Evolutionary conservation across 2,113 vertebrate genomes (phyloP).

Genomic region (Eonycteris spelaea): DNA sequence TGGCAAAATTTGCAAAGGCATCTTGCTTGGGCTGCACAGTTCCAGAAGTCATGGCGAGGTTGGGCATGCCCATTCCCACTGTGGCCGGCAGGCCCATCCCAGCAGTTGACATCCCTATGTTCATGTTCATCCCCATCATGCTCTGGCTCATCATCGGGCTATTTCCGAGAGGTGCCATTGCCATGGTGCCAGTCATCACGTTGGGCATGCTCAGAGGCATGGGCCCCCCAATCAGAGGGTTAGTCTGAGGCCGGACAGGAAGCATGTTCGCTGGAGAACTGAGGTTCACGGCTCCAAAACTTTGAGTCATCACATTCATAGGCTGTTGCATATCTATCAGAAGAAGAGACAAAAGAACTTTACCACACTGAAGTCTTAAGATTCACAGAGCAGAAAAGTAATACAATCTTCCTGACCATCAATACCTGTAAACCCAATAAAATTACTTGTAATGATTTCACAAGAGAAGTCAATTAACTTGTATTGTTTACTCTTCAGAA

Average conservation of each 20-base stretch:
- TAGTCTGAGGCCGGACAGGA: slow-evolving; percentile 83
- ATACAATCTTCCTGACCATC: not conserved
- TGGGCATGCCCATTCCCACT: slow-evolving; percentile 87
- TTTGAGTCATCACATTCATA: slow-evolving; percentile 90
- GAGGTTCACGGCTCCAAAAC: slow-evolving; percentile 92
- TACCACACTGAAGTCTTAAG: not conserved
- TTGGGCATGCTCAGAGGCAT: slow-evolving; percentile 85
- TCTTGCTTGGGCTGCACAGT: slow-evolving; percentile 95
- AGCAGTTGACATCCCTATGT: slow-evolving; percentile 83
- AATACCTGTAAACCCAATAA: not conserved
- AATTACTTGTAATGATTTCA: not conserved
- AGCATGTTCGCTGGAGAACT: slow-evolving; percentile 85
- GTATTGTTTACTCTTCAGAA: not conserved
- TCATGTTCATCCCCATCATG: slow-evolving; percentile 91
- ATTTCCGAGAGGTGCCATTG: slow-evolving; percentile 85
- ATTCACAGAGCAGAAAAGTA: not conserved
- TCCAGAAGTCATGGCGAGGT: slow-evolving; percentile 84
- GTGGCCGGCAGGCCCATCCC: slow-evolving; percentile 88
- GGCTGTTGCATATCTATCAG: slow-evolving; percentile 87
- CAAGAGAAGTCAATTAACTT: not conserved
- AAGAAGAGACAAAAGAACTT: slow-evolving; percentile 33
- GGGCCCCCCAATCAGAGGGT: slow-evolving; percentile 86
- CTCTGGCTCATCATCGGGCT: slow-evolving; percentile 86
- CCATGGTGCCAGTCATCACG: slow-evolving; percentile 89
- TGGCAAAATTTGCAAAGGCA: slow-evolving; percentile 98